Conservation (phyloP, 2,888 invertebrate genomes). For the Diploptera punctata region DNA sequence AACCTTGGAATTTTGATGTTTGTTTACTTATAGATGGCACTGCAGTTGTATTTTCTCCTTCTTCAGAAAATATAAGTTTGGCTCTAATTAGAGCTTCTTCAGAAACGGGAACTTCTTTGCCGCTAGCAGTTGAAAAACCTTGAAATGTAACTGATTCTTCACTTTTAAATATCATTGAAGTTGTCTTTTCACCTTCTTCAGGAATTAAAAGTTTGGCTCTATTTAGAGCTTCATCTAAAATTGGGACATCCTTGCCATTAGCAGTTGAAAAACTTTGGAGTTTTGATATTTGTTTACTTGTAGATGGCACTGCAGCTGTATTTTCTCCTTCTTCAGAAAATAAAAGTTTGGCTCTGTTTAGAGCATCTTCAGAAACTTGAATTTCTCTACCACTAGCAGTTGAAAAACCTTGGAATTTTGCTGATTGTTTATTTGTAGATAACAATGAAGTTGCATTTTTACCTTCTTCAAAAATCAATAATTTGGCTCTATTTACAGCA, state of each 20-base stretch:
- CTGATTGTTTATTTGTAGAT: conserved; percentile 47
- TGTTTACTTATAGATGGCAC: too few relatives aligned
- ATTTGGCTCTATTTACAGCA: conserved; percentile 52
- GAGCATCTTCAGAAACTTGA: conserved; percentile 48
- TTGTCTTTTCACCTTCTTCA: conserved; percentile 48
- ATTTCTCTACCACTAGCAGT: conserved; percentile 49
- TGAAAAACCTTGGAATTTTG: conserved; percentile 42
- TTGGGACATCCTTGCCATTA: conserved; percentile 52
- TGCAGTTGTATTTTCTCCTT: too few relatives aligned
- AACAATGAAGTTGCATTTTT: conserved; percentile 50
- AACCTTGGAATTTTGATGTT: too few relatives aligned
- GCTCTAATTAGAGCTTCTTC: conserved; percentile 53
- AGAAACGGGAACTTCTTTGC: conserved; percentile 40
- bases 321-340: too few relatives aligned
- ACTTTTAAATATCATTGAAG: conserved; percentile 7
- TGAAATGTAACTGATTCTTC: neutral
- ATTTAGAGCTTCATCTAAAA: conserved; percentile 50
- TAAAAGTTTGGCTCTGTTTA: too few relatives aligned
- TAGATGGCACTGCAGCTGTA: too few relatives aligned
- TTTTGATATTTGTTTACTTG: too few relatives aligned
- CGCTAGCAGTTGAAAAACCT: conserved; percentile 46
- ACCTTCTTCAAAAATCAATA: conserved; percentile 53
- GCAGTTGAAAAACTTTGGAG: conserved; percentile 46
- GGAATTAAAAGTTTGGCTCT: conserved; percentile 51
- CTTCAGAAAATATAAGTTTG: conserved; percentile 52